phyloP scores from a whole-genome alignment of 2,797 vertebrate genomes.

The Clarias laeviceps region DNA sequence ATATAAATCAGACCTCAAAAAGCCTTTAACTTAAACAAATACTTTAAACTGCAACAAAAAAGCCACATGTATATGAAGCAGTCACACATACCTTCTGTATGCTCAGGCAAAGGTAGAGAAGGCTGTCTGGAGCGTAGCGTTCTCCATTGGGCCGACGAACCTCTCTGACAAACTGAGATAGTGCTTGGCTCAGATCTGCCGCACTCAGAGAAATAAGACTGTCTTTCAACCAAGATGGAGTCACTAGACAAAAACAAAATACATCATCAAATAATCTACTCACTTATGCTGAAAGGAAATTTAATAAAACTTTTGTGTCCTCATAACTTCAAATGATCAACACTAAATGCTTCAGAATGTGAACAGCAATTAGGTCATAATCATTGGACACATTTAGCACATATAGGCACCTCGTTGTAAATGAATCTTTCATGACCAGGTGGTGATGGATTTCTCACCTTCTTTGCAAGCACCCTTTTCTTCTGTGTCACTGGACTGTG shows the following conservation, averaged over 20 bases:
- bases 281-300: background rate
- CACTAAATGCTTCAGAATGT: conserved; percentile 82
- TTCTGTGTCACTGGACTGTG: conserved; percentile 74
- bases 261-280: background rate
- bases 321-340: conserved; percentile 70
- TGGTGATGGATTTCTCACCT: conserved; percentile 66
- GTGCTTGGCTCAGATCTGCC: conserved; percentile 81
- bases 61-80: background rate
- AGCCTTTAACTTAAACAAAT: background rate
- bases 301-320: conserved; percentile 59
- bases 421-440: background rate
- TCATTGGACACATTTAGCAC: conserved; percentile 76
- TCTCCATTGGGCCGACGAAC: conserved; percentile 89
- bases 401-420: background rate
- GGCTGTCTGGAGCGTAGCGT: conserved; percentile 92
- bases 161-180: conserved; percentile 89
- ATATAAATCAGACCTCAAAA: background rate
- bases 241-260: conserved; percentile 21
- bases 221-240: conserved; percentile 77
- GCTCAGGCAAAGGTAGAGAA: conserved; percentile 96
- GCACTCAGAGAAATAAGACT: conserved; percentile 85
- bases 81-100: conserved; percentile 90
- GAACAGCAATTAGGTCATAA: conserved; percentile 87
- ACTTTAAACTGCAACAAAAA: background rate
- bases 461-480: conserved; percentile 75